Evolutionary conservation across 2,888 invertebrate genomes (phyloP).

Genomic region (Andrena chrysosceles): DNA sequence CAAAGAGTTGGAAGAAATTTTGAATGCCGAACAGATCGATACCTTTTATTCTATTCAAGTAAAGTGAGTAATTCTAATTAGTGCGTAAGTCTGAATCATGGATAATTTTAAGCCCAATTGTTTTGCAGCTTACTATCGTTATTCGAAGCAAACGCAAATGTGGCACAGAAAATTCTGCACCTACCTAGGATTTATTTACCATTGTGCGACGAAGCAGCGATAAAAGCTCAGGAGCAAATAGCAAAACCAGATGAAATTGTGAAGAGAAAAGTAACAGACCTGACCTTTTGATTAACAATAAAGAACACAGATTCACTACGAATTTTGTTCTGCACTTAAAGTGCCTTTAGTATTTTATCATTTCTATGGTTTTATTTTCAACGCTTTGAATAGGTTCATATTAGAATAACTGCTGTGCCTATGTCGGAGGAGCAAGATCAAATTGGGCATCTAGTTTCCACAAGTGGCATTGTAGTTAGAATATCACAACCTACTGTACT

Average conservation of each 20-base stretch:
- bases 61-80: conserved; percentile 87
- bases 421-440: conserved; percentile 87
- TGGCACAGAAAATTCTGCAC: conserved; percentile 89
- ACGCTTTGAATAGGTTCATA: conserved; percentile 71
- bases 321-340: neutral
- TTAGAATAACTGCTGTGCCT: conserved; percentile 80
- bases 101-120: neutral
- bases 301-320: neutral
- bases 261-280: conserved; percentile 87
- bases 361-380: neutral
- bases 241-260: conserved; percentile 82
- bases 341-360: neutral
- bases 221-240: conserved; percentile 88
- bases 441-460: conserved; percentile 80
- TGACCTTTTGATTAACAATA: neutral
- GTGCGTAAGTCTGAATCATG: neutral
- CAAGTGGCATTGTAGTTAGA: conserved; percentile 91
- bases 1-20: conserved; percentile 87
- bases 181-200: conserved; percentile 88
- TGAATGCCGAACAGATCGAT: conserved; percentile 87
- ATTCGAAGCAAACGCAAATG: conserved; percentile 89
- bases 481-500: conserved; percentile 91
- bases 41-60: conserved; percentile 89
- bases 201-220: conserved; percentile 88
- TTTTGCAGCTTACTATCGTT: conserved; percentile 89